Percentiles rank a stretch among this genome's conserved stretches.
phyloP scores from a whole-genome alignment of 1,140 invertebrate genomes.

The Lepidurus apus region DNA sequence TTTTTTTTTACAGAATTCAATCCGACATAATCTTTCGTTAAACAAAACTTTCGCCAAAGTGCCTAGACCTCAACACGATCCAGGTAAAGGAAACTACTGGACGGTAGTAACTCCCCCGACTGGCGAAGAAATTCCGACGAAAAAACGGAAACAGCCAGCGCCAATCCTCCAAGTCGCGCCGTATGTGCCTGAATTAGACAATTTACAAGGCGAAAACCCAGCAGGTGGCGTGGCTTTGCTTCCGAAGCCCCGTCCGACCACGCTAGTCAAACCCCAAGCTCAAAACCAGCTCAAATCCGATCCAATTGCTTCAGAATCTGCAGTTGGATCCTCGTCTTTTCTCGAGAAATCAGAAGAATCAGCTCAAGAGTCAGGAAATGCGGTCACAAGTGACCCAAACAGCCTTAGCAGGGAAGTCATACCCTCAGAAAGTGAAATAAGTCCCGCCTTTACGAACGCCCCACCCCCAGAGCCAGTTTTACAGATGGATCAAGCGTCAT shows the following conservation, averaged over 20 bases:
- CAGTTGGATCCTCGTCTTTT: background rate
- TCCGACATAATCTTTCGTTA: slow-evolving; percentile 51
- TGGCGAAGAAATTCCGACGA: background rate
- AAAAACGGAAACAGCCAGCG: slow-evolving; percentile 9
- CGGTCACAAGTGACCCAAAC: background rate
- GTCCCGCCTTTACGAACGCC: background rate
- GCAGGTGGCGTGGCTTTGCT: background rate
- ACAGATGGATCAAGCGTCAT: background rate
- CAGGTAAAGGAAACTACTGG: slow-evolving; percentile 60
- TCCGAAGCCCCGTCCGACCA: background rate
- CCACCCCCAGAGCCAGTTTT: background rate
- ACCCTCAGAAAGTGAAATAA: background rate
- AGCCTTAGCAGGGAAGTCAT: background rate
- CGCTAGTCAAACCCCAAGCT: background rate
- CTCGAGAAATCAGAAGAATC: background rate
- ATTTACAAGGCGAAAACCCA: background rate
- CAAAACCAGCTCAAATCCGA: background rate
- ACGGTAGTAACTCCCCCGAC: slow-evolving; percentile 50
- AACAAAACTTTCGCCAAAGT: slow-evolving; percentile 61
- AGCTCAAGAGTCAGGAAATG: background rate
- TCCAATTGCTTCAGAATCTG: background rate
- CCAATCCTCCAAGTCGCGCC: background rate
- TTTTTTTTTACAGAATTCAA: slow-evolving; percentile 49
- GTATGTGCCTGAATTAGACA: background rate
- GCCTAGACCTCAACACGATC: slow-evolving; percentile 57